Percentiles rank a stretch among this genome's conserved stretches.
These are phyloP conservation scores for Chirona hameri DNA, from an alignment of 2,888 invertebrate genomes.

Conservation along the genomic window DNA sequence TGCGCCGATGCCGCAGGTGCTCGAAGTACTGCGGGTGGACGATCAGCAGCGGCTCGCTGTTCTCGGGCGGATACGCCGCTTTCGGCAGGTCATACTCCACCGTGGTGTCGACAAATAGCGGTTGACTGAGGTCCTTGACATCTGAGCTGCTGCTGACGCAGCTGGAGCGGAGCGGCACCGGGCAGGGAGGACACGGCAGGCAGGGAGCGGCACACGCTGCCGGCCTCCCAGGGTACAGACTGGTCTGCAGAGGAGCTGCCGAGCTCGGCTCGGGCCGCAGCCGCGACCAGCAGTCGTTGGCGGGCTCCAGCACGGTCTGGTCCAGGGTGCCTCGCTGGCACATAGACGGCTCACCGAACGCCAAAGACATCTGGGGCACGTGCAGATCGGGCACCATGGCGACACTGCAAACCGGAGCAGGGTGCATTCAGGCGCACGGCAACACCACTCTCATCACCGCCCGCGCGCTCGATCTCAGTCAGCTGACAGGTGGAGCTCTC, in stretches of 20 bases:
- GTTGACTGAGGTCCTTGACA: background rate
- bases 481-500: background rate
- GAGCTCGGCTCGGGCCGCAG: background rate
- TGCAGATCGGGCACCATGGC: constrained; percentile 8
- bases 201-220: background rate
- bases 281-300: background rate
- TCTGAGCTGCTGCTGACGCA: background rate
- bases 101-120: constrained; percentile 1
- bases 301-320: background rate
- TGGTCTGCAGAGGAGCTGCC: background rate
- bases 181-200: background rate
- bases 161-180: background rate
- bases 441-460: background rate
- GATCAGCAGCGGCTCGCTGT: constrained; percentile 24
- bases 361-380: background rate
- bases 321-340: background rate
- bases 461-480: background rate
- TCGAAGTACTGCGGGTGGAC: constrained; percentile 23
- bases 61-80: constrained; percentile 1
- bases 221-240: background rate
- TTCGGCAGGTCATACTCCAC: constrained; percentile 25
- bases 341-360: background rate
- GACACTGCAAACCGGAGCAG: background rate
- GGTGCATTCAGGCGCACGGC: background rate
- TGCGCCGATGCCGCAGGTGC: constrained; percentile 11